Evolutionary conservation across 2,113 vertebrate species (phyloP).

Genomic region (Actenoides lindsayi): DNA sequence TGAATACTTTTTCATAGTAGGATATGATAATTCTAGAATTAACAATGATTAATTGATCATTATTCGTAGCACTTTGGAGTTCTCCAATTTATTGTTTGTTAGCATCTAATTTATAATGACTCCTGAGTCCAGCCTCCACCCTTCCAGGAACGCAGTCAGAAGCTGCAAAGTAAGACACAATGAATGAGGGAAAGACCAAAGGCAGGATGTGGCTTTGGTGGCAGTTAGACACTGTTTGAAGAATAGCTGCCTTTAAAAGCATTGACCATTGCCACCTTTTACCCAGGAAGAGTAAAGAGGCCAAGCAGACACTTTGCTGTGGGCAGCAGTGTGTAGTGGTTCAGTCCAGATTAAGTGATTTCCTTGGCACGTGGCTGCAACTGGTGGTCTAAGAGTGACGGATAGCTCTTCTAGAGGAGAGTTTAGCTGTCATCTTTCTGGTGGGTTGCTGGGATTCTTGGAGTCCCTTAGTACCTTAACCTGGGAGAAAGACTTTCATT

Average conservation of each 20-base stretch:
- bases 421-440: neutral
- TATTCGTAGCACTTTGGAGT: neutral
- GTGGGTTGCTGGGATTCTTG: neutral
- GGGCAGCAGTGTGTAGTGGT: neutral
- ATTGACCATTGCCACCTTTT: neutral
- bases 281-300: neutral
- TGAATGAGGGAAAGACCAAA: neutral
- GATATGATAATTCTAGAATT: neutral
- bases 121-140: neutral
- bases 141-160: neutral
- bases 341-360: neutral
- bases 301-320: neutral
- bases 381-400: neutral
- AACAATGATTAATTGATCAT: neutral
- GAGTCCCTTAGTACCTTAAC: neutral
- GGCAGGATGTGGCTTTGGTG: neutral
- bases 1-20: neutral
- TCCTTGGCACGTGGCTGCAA: fast-evolving
- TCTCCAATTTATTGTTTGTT: neutral
- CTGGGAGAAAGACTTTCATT: neutral
- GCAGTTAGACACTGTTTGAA: neutral
- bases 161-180: neutral
- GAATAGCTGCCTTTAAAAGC: neutral
- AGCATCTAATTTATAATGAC: neutral
- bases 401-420: neutral